These are phyloP conservation scores for Linnaemya tessellans DNA, from an alignment of 2,888 invertebrate species.

Conservation along the genomic window DNA sequence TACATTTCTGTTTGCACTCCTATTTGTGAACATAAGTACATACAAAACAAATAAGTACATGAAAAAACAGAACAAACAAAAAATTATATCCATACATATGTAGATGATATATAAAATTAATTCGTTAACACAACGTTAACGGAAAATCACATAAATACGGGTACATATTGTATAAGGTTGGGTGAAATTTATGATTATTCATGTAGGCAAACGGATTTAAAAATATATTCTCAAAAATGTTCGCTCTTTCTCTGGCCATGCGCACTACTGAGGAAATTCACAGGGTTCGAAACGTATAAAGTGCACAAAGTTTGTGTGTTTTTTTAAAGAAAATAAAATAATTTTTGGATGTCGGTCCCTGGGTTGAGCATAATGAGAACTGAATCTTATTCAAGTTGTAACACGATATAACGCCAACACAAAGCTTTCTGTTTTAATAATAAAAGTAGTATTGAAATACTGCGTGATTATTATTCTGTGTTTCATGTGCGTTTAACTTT, in stretches of 20 bases:
- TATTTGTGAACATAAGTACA: neutral
- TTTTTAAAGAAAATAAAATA: neutral
- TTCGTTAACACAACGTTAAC: constrained; percentile 22
- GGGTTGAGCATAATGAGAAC: constrained; percentile 19
- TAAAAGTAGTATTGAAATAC: neutral
- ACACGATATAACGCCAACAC: constrained; percentile 1
- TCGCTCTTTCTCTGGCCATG: constrained; percentile 20
- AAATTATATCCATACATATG: too few relatives aligned
- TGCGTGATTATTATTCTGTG: neutral
- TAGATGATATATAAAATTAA: constrained; percentile 48
- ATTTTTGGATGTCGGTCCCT: neutral
- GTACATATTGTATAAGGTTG: neutral
- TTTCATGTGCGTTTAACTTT: neutral
- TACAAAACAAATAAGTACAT: neutral
- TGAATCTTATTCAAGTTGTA: neutral
- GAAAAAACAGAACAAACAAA: neutral
- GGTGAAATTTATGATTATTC: constrained; percentile 33
- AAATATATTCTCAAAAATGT: neutral
- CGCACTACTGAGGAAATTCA: constrained; percentile 15
- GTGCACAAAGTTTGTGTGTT: neutral
- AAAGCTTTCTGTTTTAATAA: constrained; percentile 11
- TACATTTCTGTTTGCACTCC: neutral
- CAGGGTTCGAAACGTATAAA: neutral
- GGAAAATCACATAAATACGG: constrained; percentile 36
- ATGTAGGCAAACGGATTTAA: constrained; percentile 29